Evolutionary conservation across 2,113 vertebrate genomes (phyloP), one percentile per base, ranked within the genome.

Genomic region (Syngnathus scovelli): DNA sequence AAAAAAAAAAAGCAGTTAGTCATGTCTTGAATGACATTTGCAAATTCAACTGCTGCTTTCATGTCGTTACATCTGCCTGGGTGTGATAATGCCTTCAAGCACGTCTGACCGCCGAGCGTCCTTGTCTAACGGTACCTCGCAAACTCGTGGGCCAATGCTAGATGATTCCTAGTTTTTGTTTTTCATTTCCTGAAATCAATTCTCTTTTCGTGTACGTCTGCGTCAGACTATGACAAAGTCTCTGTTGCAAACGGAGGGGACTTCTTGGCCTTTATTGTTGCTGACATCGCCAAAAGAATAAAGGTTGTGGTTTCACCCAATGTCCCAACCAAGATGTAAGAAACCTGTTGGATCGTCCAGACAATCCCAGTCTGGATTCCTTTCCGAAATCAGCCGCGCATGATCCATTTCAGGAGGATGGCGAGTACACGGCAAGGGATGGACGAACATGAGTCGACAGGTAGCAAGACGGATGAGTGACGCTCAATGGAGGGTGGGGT

Each of bases 371-470:
- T 5, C 46, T 18, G 7, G 2, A n/a, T n/a, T 19, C 7, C 5
- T 1, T 6, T 58, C 16, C 1, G 6, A 15, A 15, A 56, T 56
- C 12, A 18, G 6, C 7, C 27, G 12, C 2, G 12, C 39, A 7
- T 23, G 5, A 60, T 60, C 8, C 8, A 7, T 7, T 19, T 60
- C 36, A 38, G 36, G 58, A 44, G 56, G 54, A 9, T 18, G 19
- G n/a, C n/a, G 18, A 10, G 19, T 23, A 27, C 33, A 13, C 58
- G 41, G 0, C 4, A 38, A 60, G 46, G 12, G 54, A 18, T 33
- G 27, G 60, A 67, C 36, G 61, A 56, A 49, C 69, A 15, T 68
- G 80, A 72, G 75, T 75, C 33, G 54, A 68, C 77, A 73, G 68
- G 80, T 55, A 61, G 56, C 59, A n/a, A 46, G n/a, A 64, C 64